A percentile compares a stretch with the other conserved stretches of the same genome.
Evolutionary conservation across 1,140 invertebrate species (phyloP).

Genomic region (Drosophila asahinai): DNA sequence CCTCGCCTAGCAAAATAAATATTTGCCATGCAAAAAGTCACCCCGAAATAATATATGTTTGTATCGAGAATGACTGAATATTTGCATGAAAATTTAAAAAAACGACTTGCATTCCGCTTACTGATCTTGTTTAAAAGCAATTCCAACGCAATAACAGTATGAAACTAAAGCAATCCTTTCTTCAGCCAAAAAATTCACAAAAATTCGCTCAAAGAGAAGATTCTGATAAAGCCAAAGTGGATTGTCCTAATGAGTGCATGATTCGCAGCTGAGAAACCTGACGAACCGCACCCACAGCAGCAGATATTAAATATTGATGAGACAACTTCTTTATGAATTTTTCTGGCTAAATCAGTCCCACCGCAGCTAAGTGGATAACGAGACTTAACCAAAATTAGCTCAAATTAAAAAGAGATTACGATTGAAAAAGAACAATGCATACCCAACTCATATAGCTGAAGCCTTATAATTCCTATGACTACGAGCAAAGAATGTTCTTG

Average conservation of each 20-base stretch:
- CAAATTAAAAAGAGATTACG: constrained; percentile 66
- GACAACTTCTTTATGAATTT: constrained; percentile 15
- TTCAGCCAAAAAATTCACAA: constrained; percentile 5
- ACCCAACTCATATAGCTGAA: constrained; percentile 4
- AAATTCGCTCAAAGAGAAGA: constrained; percentile 18
- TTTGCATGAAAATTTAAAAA: constrained; percentile 22
- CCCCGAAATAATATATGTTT: constrained; percentile 26
- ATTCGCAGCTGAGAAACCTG: constrained; percentile 45
- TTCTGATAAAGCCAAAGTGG: too few species aligned
- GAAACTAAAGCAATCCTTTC: constrained; percentile 39
- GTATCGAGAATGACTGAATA: constrained; percentile 51
- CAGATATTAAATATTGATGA: constrained; percentile 25
- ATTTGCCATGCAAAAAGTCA: constrained; percentile 33
- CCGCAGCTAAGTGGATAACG: constrained; percentile 51
- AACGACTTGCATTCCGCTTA: neutral
- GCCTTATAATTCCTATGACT: constrained; percentile 24
- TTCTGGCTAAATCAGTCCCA: neutral
- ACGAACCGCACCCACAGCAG: neutral
- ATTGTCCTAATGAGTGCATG: constrained; percentile 10
- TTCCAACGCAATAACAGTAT: constrained; percentile 9
- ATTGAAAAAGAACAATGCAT: constrained; percentile 1
- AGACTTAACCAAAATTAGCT: constrained; percentile 44
- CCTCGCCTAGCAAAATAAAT: constrained; percentile 38
- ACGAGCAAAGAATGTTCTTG: constrained; percentile 24
- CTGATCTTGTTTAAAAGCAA: constrained; percentile 1